Percentiles rank a stretch among this genome's conserved stretches.
These are phyloP conservation scores for Rhodophaea formosa DNA, from an alignment of 2,888 invertebrate genomes.

Conservation along the genomic window DNA sequence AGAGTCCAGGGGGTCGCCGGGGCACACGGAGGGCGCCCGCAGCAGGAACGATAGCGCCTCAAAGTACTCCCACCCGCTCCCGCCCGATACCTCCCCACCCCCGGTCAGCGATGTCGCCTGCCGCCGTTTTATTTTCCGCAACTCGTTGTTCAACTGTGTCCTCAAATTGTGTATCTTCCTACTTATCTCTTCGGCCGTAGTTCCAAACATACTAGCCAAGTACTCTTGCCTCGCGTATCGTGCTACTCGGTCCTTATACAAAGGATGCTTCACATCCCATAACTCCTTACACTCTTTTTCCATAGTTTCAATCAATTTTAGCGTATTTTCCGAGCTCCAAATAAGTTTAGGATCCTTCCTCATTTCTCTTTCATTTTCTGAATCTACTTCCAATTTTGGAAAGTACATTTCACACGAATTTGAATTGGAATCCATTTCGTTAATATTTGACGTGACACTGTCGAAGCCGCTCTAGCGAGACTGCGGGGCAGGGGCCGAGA, in stretches of 20 bases:
- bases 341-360: conserved; percentile 40
- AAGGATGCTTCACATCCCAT: conserved; percentile 62
- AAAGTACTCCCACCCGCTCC: conserved; percentile 71
- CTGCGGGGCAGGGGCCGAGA: conserved; percentile 58
- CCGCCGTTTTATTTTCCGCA: conserved; percentile 65
- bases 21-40: conserved; percentile 40
- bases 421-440: conserved; percentile 62
- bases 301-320: conserved; percentile 57
- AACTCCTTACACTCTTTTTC: conserved; percentile 64
- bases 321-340: conserved; percentile 64
- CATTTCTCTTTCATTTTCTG: conserved; percentile 45
- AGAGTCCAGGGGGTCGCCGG: conserved; percentile 50
- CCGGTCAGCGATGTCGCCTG: conserved; percentile 30
- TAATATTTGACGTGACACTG: conserved; percentile 46
- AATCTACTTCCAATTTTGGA: conserved; percentile 61
- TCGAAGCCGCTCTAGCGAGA: conserved; percentile 71
- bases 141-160: conserved; percentile 68
- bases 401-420: conserved; percentile 56
- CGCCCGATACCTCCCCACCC: conserved; percentile 35
- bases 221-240: conserved; percentile 55
- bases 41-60: conserved; percentile 63
- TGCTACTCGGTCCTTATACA: conserved; percentile 52
- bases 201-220: conserved; percentile 60
- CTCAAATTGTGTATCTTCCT: conserved; percentile 70
- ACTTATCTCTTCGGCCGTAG: conserved; percentile 63